These are phyloP conservation scores for Tinea trinotella DNA, from an alignment of 2,888 invertebrate genomes.

Conservation along the genomic window DNA sequence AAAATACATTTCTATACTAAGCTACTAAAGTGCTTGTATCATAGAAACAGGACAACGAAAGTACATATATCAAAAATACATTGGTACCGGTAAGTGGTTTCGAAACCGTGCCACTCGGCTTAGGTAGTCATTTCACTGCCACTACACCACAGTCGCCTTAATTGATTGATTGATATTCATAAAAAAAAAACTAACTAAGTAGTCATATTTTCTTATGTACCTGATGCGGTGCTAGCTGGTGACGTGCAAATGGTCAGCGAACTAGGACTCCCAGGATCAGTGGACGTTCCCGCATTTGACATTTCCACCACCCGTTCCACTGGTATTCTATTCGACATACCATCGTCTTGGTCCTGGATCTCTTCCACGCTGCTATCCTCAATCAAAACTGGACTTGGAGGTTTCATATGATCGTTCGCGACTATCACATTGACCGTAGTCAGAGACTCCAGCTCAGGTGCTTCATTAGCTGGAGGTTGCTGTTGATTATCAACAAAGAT, in stretches of 20 bases:
- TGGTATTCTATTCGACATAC: slow-evolving; percentile 43
- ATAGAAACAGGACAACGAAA: too few relatives aligned
- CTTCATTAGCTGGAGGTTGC: slow-evolving; percentile 38
- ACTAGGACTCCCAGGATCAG: slow-evolving; percentile 31
- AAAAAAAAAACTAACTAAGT: too few relatives aligned
- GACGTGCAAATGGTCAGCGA: slow-evolving; percentile 37
- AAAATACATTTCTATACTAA: too few relatives aligned
- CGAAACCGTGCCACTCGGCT: too few relatives aligned
- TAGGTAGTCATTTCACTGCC: too few relatives aligned
- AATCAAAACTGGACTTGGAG: slow-evolving; percentile 34
- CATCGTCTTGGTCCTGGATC: slow-evolving; percentile 32
- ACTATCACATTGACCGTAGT: slow-evolving; percentile 66
- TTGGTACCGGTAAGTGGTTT: too few relatives aligned
- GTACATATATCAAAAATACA: too few relatives aligned
- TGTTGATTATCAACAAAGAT: slow-evolving; percentile 62
- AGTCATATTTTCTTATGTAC: too few relatives aligned
- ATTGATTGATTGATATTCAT: too few relatives aligned
- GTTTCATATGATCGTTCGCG: slow-evolving; percentile 40
- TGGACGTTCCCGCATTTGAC: slow-evolving; percentile 37
- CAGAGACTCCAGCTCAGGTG: slow-evolving; percentile 53
- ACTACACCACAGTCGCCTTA: too few relatives aligned
- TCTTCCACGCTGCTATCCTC: slow-evolving; percentile 32
- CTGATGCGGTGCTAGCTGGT: slow-evolving; percentile 59
- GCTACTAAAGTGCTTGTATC: too few relatives aligned
- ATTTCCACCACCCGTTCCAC: slow-evolving; percentile 60